A percentile compares a stretch with the other conserved stretches of the same genome.
These are phyloP conservation scores for Nyleta sp. DNA, from an alignment of 2,888 invertebrate genomes.

Conservation along the genomic window DNA sequence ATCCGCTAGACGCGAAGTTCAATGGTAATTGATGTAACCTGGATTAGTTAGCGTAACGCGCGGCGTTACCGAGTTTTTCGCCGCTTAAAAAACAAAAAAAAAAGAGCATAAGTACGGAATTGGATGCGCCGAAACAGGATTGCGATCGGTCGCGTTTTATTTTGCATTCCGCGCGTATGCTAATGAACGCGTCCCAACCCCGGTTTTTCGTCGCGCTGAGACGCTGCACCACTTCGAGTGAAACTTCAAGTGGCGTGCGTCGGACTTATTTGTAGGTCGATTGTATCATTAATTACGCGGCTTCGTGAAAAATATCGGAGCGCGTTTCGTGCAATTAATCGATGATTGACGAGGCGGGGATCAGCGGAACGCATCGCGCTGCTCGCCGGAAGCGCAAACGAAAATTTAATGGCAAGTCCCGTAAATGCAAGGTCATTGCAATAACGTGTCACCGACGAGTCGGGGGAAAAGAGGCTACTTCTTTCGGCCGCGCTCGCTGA, in stretches of 20 bases:
- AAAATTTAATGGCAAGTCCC: conserved; percentile 33
- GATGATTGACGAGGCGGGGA: too few species aligned
- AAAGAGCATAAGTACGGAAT: conserved; percentile 20
- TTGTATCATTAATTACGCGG: too few species aligned
- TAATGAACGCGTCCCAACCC: conserved; percentile 3
- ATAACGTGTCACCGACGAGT: conserved; percentile 7
- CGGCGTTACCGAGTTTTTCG: conserved; percentile 35
- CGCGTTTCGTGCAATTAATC: too few species aligned
- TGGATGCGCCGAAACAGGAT: conserved; percentile 13
- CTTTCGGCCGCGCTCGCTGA: conserved; percentile 4
- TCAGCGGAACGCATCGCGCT: too few species aligned
- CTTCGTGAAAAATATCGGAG: too few species aligned
- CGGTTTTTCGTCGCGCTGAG: not conserved
- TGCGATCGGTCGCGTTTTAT: conserved; percentile 12
- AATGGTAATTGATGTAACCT: conserved; percentile 46
- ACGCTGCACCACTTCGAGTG: too few species aligned
- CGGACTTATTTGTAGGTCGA: too few species aligned
- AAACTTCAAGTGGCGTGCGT: too few species aligned
- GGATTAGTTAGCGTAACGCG: conserved; percentile 42
- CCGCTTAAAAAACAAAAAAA: not conserved
- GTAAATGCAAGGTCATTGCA: conserved; percentile 33
- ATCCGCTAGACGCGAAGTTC: conserved; percentile 18
- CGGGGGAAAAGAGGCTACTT: conserved; percentile 11
- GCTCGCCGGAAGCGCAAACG: too few species aligned
- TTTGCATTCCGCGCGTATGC: conserved; percentile 25